phyloP scores from a whole-genome alignment of 2,113 vertebrate species.

The Solea solea region DNA sequence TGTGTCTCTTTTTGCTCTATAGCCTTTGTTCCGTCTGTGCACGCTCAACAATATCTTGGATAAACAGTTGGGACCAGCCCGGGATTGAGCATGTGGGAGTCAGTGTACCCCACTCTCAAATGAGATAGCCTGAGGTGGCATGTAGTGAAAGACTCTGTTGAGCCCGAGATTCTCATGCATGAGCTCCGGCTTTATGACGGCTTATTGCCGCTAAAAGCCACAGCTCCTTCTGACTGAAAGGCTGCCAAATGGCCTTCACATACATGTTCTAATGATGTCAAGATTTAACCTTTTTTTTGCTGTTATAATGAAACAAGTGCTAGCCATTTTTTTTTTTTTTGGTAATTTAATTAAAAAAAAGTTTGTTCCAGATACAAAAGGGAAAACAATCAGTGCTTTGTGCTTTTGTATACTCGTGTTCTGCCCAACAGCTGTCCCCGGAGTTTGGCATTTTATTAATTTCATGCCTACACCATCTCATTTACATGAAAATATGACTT shows the following conservation, averaged over 20 bases:
- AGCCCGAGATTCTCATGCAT: constrained; percentile 63
- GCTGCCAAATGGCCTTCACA: constrained; percentile 9
- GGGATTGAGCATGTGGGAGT: constrained; percentile 27
- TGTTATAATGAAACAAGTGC: not conserved
- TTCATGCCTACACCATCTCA: constrained; percentile 44
- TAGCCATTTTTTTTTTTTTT: not conserved
- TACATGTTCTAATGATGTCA: not conserved
- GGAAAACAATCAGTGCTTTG: constrained; percentile 4
- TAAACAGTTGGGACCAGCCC: constrained; percentile 14
- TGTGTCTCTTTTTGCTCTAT: not conserved
- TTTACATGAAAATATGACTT: constrained; percentile 49
- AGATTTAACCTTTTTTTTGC: not conserved
- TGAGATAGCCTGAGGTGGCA: constrained; percentile 31
- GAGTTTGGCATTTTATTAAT: constrained; percentile 26
- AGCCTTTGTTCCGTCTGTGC: constrained; percentile 14
- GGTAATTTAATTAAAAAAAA: not conserved
- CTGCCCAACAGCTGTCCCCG: constrained; percentile 23
- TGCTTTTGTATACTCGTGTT: not conserved
- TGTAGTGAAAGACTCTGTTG: constrained; percentile 61
- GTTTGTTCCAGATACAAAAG: constrained; percentile 2
- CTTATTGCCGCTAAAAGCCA: constrained; percentile 41
- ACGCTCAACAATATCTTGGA: not conserved
- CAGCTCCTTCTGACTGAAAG: constrained; percentile 14
- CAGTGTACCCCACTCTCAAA: not conserved
- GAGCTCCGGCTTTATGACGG: constrained; percentile 59